Percentiles rank a stretch among this genome's conserved stretches.
Evolutionary conservation across 2,113 vertebrate species (phyloP).

Genomic region (Nothobranchius furzeri): DNA sequence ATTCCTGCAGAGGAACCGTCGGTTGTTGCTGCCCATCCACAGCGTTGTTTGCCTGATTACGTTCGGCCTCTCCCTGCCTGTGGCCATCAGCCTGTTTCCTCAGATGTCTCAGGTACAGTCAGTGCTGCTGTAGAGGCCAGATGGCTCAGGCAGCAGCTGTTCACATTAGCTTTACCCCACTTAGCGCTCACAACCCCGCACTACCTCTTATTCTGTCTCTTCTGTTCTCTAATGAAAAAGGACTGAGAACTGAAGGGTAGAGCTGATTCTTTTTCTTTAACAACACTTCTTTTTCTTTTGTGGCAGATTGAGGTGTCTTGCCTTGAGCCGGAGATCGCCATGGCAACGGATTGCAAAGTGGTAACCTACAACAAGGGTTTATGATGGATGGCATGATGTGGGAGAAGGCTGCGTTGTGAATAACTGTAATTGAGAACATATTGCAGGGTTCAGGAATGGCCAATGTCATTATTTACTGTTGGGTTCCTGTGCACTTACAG

Average conservation of each 20-base stretch:
- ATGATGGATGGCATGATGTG: slow-evolving; percentile 69
- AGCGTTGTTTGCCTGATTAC: slow-evolving; percentile 94
- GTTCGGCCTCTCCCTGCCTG: slow-evolving; percentile 92
- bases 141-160: slow-evolving; percentile 53
- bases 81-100: slow-evolving; percentile 98
- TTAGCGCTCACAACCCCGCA: slow-evolving; percentile 30
- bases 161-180: slow-evolving; percentile 54
- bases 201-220: slow-evolving; percentile 13
- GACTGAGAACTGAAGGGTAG: slow-evolving; percentile 1
- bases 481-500: slow-evolving; percentile 18
- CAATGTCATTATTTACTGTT: slow-evolving; percentile 6
- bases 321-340: slow-evolving; percentile 93
- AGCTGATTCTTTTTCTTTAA: slow-evolving; percentile 6
- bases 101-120: slow-evolving; percentile 95
- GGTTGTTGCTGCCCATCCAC: slow-evolving; percentile 91
- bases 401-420: slow-evolving; percentile 26
- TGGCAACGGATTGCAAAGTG: slow-evolving; percentile 88
- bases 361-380: slow-evolving; percentile 97
- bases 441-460: slow-evolving; percentile 9
- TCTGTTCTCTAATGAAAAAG: slow-evolving; percentile 22
- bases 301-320: slow-evolving; percentile 89
- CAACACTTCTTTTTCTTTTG: background rate
- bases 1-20: slow-evolving; percentile 86
- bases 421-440: slow-evolving; percentile 5
- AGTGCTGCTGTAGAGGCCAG: slow-evolving; percentile 19